These are phyloP conservation scores for Psococerastis gibbosa DNA, from an alignment of 2,888 invertebrate genomes.

Conservation along the genomic window DNA sequence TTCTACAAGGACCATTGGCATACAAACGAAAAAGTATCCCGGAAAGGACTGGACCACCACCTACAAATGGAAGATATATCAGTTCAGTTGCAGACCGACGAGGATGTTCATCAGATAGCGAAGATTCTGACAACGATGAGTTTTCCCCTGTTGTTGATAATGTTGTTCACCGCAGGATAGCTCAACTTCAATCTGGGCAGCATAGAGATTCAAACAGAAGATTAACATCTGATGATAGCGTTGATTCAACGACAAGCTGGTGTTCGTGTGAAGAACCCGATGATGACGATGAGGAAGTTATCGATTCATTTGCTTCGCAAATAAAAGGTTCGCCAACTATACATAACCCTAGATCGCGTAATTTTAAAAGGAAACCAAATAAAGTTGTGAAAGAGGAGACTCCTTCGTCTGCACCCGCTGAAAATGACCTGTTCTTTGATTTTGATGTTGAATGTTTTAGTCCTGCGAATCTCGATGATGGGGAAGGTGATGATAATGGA, in stretches of 20 bases:
- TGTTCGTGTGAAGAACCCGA: conserved; percentile 1
- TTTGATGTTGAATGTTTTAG: conserved; percentile 6
- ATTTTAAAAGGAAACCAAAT: neutral
- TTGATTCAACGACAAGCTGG: neutral
- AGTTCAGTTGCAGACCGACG: neutral
- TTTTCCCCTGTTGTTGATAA: neutral
- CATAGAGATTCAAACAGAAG: neutral
- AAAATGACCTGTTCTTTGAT: neutral
- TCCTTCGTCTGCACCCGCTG: neutral
- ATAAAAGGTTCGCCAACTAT: conserved; percentile 4
- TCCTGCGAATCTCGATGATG: neutral
- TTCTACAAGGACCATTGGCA: neutral
- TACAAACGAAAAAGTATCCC: neutral
- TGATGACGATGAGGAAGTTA: conserved; percentile 5
- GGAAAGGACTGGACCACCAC: neutral
- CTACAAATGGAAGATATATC: neutral
- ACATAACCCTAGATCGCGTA: neutral
- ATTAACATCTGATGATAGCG: neutral
- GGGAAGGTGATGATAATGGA: neutral
- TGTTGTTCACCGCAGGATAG: neutral
- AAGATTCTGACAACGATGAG: conserved; percentile 1
- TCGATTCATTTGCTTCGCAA: neutral
- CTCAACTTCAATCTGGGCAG: neutral
- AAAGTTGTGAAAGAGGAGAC: neutral
- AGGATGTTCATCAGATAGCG: conserved; percentile 5